Percentiles rank a stretch among this genome's conserved stretches.
phyloP scores from a whole-genome alignment of 2,888 invertebrate genomes.

The Tricholauxania praeusta region DNA sequence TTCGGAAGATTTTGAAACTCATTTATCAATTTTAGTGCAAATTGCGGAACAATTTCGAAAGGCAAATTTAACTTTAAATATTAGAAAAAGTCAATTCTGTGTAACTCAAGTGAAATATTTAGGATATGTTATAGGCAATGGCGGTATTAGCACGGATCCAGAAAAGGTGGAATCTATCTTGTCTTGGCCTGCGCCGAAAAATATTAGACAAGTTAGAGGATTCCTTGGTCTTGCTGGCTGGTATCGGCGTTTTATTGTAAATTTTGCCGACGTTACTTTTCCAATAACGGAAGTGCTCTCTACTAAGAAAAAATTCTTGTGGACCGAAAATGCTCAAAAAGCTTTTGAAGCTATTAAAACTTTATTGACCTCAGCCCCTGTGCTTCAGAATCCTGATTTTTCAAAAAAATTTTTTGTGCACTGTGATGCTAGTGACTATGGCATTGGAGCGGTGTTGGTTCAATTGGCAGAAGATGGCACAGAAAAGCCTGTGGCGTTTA shows the following conservation, averaged over 20 bases:
- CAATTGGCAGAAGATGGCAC: constrained; percentile 14
- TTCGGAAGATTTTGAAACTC: no score
- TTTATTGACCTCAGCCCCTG: constrained; percentile 20
- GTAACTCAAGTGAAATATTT: constrained; percentile 39
- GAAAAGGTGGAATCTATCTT: constrained; percentile 39
- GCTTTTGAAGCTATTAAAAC: not conserved
- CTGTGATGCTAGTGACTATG: constrained; percentile 33
- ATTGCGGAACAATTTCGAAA: constrained; percentile 31
- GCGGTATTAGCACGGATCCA: constrained; percentile 38
- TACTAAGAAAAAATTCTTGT: constrained; percentile 15
- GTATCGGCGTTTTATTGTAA: constrained; percentile 47
- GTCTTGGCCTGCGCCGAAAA: constrained; percentile 44
- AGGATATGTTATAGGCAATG: constrained; percentile 41
- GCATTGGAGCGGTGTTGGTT: constrained; percentile 22
- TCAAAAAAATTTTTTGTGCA: constrained; percentile 15
- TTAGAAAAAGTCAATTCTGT: constrained; percentile 34
- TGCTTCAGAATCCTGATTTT: constrained; percentile 30
- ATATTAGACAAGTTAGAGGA: constrained; percentile 44
- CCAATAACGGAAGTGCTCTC: constrained; percentile 24
- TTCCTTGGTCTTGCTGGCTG: constrained; percentile 48
- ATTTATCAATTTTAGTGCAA: not conserved
- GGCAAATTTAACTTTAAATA: constrained; percentile 38
- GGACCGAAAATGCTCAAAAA: not conserved
- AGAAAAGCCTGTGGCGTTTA: constrained; percentile 17
- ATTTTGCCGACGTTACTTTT: constrained; percentile 37